phyloP scores from a whole-genome alignment of 2,797 vertebrate genomes.

The Phoxinus dragarum region DNA sequence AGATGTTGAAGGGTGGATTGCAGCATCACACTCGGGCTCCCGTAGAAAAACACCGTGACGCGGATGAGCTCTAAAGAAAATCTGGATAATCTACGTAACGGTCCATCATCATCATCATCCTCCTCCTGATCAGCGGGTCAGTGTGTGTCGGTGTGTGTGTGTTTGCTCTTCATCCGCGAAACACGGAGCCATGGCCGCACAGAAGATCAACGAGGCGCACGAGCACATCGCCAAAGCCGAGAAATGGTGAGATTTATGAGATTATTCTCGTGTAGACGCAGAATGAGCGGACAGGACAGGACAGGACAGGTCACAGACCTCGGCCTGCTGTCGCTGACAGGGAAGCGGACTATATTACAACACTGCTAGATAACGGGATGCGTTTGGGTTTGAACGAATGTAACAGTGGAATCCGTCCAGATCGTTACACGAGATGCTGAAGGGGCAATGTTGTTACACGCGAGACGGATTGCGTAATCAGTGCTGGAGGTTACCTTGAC shows the following conservation, averaged over 20 bases:
- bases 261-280: background rate
- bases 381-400: background rate
- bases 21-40: slow-evolving; percentile 50
- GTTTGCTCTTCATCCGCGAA: background rate
- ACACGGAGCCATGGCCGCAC: slow-evolving; percentile 85
- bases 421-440: background rate
- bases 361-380: background rate
- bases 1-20: background rate
- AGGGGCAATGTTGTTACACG: background rate
- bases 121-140: background rate
- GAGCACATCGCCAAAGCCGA: slow-evolving; percentile 96
- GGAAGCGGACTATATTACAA: background rate
- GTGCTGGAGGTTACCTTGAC: slow-evolving; percentile 30
- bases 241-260: slow-evolving; percentile 85
- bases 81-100: slow-evolving; percentile 56
- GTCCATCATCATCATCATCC: slow-evolving; percentile 5
- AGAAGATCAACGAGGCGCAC: slow-evolving; percentile 97
- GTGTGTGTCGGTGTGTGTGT: background rate
- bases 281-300: background rate
- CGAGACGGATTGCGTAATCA: slow-evolving; percentile 25
- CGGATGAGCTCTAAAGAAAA: slow-evolving; percentile 16
- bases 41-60: slow-evolving; percentile 59
- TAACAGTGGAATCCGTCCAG: background rate
- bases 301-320: too few relatives aligned
- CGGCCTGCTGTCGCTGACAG: slow-evolving; percentile 13